Evolutionary conservation across 1,140 invertebrate genomes (phyloP).

Genomic region (Saccostrea echinata): DNA sequence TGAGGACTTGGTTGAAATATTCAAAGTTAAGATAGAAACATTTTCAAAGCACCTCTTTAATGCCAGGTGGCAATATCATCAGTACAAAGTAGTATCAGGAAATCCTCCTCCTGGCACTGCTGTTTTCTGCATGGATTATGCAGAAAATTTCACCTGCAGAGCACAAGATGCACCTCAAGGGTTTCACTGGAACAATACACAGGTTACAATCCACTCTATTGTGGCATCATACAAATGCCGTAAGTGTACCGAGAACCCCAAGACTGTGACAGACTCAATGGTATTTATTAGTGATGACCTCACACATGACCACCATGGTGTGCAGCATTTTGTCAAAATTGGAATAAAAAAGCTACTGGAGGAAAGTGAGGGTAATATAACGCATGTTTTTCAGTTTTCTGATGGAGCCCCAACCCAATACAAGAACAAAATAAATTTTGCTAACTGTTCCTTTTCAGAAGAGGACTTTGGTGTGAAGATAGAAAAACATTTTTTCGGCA

Average conservation of each 20-base stretch:
- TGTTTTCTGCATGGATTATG: conserved; percentile 53
- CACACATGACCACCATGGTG: conserved; percentile 47
- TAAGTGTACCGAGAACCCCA: too few species aligned
- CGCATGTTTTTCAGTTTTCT: conserved; percentile 55
- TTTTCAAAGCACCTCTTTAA: too few species aligned
- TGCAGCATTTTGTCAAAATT: conserved; percentile 48
- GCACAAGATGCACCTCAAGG: too few species aligned
- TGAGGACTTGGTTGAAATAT: too few species aligned
- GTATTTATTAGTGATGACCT: conserved; percentile 52
- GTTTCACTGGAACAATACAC: too few species aligned
- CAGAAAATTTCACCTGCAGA: conserved; percentile 56
- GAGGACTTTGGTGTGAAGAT: conserved; percentile 48
- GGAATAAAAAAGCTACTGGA: conserved; percentile 35
- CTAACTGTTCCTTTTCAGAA: conserved; percentile 23
- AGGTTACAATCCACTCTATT: too few species aligned
- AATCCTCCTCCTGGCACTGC: background rate
- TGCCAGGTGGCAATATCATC: background rate
- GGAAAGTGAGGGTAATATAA: conserved; percentile 27
- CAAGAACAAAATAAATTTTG: conserved; percentile 57
- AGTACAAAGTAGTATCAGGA: background rate
- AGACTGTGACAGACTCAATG: conserved; percentile 24
- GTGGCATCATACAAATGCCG: too few species aligned
- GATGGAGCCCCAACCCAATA: conserved; percentile 61
- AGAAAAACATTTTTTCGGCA: conserved; percentile 62
- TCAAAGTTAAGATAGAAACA: too few species aligned